Conservation (phyloP, 2,113 vertebrate genomes). For the Kryptolebias marmoratus region DNA sequence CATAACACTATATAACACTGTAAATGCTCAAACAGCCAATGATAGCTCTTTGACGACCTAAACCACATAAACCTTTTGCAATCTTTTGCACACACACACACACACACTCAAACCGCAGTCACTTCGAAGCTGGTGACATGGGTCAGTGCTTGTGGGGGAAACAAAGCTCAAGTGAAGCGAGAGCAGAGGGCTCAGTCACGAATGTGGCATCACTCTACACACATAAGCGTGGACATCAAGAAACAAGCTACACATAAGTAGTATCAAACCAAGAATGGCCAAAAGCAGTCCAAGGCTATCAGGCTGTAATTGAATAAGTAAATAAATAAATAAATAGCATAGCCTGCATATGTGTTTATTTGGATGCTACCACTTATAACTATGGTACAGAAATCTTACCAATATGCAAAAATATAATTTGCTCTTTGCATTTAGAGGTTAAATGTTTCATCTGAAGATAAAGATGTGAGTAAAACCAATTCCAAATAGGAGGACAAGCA, state of each 20-base stretch:
- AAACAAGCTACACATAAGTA: constrained; percentile 9
- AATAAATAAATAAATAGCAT: constrained; percentile 6
- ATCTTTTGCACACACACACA: constrained; percentile 1
- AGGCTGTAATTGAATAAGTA: background rate
- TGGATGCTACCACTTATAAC: background rate
- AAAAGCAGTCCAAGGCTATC: background rate
- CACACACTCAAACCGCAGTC: constrained; percentile 4
- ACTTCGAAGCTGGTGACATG: constrained; percentile 53
- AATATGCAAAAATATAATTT: background rate
- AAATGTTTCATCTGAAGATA: constrained; percentile 28
- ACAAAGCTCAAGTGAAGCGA: constrained; percentile 67
- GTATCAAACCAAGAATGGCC: background rate
- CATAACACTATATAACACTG: background rate
- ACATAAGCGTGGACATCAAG: constrained; percentile 54
- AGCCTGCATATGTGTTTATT: background rate
- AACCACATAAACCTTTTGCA: background rate
- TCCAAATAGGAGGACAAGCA: constrained; percentile 29
- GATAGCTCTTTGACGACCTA: constrained; percentile 5
- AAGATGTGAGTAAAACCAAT: constrained; percentile 30
- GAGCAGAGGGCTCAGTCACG: constrained; percentile 68
- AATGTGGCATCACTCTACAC: constrained; percentile 45
- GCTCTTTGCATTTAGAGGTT: constrained; percentile 16
- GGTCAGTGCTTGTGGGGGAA: constrained; percentile 67
- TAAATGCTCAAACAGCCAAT: constrained; percentile 39
- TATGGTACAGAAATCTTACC: background rate